Evolutionary conservation across 1,140 invertebrate species (phyloP).

Genomic region (Anastatus disparis): DNA sequence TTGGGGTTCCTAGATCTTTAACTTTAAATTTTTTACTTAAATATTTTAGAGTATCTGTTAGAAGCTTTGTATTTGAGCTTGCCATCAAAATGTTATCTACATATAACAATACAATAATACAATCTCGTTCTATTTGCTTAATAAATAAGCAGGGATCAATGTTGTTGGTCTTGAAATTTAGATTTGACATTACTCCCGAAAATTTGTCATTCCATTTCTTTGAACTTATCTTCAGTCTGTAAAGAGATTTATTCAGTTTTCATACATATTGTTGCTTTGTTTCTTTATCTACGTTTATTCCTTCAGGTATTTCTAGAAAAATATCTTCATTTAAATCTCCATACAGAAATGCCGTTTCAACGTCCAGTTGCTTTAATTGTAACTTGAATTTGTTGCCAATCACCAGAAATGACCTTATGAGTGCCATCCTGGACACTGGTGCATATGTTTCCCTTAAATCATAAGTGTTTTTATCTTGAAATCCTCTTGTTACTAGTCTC

Average conservation of each 20-base stretch:
- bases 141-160: background rate
- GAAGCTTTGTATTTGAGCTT: too few relatives aligned
- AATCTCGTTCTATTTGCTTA: background rate
- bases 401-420: background rate
- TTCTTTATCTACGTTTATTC: too few relatives aligned
- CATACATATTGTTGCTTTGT: too few relatives aligned
- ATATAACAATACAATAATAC: background rate
- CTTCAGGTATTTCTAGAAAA: too few relatives aligned
- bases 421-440: background rate
- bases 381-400: background rate
- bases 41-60: too few relatives aligned
- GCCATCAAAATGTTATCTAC: background rate
- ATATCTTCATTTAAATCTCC: too few relatives aligned
- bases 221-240: background rate
- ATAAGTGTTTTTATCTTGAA: background rate
- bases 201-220: background rate
- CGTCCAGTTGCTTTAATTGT: background rate
- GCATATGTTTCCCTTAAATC: too few relatives aligned
- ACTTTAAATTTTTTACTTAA: background rate
- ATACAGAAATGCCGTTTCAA: too few relatives aligned
- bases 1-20: background rate
- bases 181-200: too few relatives aligned
- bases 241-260: background rate
- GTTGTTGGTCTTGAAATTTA: background rate
- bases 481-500: background rate